phyloP scores from a whole-genome alignment of 2,797 vertebrate species.

The Danio albolineatus region DNA sequence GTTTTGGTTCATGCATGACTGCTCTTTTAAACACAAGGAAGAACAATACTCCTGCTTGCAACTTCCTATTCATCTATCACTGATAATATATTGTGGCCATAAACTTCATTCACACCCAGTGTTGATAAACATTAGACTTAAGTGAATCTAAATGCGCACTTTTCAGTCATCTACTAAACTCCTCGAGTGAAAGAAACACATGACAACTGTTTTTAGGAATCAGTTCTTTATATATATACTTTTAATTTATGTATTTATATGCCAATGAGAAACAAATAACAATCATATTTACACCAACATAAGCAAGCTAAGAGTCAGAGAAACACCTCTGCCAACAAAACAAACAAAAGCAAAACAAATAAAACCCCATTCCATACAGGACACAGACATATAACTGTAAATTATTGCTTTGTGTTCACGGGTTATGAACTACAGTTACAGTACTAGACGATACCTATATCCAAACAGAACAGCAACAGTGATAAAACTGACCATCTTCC shows the following conservation, averaged over 20 bases:
- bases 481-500: slow-evolving; percentile 74
- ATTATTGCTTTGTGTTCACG: slow-evolving; percentile 83
- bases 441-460: slow-evolving; percentile 82
- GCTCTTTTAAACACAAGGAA: background rate
- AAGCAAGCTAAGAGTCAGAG: slow-evolving; percentile 80
- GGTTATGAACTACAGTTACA: slow-evolving; percentile 77
- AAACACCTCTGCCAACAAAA: slow-evolving; percentile 77
- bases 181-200: slow-evolving; percentile 65
- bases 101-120: background rate
- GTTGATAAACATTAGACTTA: background rate
- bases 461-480: slow-evolving; percentile 80
- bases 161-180: background rate
- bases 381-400: slow-evolving; percentile 80
- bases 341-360: slow-evolving; percentile 64
- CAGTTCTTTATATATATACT: slow-evolving; percentile 63
- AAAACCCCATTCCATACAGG: slow-evolving; percentile 79
- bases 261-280: slow-evolving; percentile 77
- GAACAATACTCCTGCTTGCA: background rate
- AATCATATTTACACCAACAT: slow-evolving; percentile 82
- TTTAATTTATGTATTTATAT: slow-evolving; percentile 78
- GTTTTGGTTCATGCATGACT: background rate
- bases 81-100: background rate
- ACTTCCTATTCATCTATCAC: background rate
- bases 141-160: background rate
- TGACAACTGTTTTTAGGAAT: slow-evolving; percentile 77